A percentile compares a stretch with the other conserved stretches of the same genome.
Conservation (phyloP, 2,113 vertebrate species). For the Thamnophis sirtalis region DNA sequence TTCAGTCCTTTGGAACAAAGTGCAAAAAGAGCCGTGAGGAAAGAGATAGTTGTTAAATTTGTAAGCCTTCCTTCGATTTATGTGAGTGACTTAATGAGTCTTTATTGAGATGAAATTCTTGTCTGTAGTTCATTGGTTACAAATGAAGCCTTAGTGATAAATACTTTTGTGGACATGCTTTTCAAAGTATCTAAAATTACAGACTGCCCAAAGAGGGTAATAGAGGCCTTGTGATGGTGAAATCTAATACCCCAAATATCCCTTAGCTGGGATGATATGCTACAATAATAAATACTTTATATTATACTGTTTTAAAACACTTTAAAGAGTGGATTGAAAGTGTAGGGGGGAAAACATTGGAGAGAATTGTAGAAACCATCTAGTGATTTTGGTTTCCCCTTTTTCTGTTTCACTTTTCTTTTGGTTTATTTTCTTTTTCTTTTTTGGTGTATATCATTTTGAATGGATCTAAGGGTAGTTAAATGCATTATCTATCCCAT, state of each 20-base stretch:
- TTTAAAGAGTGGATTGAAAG: fast-evolving
- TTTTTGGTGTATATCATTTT: not conserved
- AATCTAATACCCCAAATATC: constrained; percentile 7
- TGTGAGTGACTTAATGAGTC: not conserved
- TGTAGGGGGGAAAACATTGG: not conserved
- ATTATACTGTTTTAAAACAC: not conserved
- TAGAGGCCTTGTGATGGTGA: not conserved
- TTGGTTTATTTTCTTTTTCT: not conserved
- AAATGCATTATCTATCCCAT: not conserved
- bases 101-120: not conserved
- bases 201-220: not conserved
- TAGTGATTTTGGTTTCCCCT: not conserved
- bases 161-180: not conserved
- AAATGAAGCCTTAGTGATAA: not conserved
- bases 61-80: not conserved
- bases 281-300: not conserved
- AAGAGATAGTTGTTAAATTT: not conserved
- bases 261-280: constrained; percentile 23
- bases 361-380: not conserved
- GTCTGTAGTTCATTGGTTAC: not conserved
- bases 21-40: not conserved
- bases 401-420: not conserved
- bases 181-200: not conserved
- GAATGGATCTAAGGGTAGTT: not conserved
- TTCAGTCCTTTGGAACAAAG: not conserved